Evolutionary conservation across 2,797 vertebrate genomes (phyloP).

Genomic region (Helarctos malayanus): DNA sequence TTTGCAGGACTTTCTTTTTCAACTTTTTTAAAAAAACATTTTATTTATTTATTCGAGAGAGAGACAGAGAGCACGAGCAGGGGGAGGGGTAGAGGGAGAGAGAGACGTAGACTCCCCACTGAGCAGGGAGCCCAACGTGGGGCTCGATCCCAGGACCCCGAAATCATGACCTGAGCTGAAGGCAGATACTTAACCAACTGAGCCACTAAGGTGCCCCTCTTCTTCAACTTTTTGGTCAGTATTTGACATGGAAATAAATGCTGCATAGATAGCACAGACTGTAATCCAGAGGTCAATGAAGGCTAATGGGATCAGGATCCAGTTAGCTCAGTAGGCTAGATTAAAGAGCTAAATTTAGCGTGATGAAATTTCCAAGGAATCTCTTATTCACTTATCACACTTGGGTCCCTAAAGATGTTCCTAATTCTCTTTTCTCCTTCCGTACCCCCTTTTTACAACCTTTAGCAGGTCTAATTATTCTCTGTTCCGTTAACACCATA

Average conservation of each 20-base stretch:
- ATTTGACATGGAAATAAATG: neutral
- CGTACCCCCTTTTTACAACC: neutral
- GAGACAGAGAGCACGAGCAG: neutral
- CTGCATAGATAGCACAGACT: neutral
- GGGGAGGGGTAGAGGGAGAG: neutral
- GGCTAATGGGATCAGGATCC: constrained; percentile 2
- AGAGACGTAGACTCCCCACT: neutral
- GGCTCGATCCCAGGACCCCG: neutral
- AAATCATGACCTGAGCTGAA: neutral
- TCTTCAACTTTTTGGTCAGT: neutral
- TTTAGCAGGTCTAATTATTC: neutral
- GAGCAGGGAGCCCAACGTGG: neutral
- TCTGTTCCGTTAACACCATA: neutral
- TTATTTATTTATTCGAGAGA: neutral
- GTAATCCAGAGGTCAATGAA: neutral
- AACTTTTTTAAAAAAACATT: neutral
- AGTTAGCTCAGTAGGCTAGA: neutral
- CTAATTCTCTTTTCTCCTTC: neutral
- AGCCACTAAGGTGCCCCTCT: neutral
- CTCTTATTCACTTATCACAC: neutral
- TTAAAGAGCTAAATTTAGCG: constrained; percentile 49
- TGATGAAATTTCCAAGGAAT: constrained; percentile 25
- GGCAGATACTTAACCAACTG: neutral
- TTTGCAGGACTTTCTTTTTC: neutral
- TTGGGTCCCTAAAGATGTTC: neutral